Evolutionary conservation across 2,797 vertebrate genomes (phyloP).

Genomic region (Pseudochirops corinnae): DNA sequence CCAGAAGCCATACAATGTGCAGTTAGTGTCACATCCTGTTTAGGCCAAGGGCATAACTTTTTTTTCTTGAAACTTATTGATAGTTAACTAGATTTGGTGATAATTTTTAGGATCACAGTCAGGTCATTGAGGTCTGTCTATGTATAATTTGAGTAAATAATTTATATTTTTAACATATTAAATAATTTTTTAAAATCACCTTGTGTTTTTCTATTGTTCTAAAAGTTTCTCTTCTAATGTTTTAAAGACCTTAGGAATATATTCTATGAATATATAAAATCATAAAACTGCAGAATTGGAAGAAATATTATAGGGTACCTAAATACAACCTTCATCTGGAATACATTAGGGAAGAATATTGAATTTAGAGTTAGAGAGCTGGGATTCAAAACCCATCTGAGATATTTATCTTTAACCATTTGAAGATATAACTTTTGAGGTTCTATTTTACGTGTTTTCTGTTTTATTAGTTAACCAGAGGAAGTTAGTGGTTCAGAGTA

Average conservation of each 20-base stretch:
- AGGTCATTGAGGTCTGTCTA: neutral
- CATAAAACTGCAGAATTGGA: neutral
- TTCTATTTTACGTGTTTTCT: neutral
- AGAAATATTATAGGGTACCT: neutral
- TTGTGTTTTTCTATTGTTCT: conserved; percentile 6
- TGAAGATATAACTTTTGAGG: neutral
- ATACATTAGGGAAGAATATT: neutral
- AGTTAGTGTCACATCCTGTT: conserved; percentile 63
- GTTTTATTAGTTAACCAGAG: neutral
- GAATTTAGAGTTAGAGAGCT: neutral
- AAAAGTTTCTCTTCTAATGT: conserved; percentile 2
- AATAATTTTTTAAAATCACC: neutral
- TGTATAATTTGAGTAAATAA: neutral
- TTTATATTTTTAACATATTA: neutral
- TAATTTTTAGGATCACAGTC: conserved; percentile 6
- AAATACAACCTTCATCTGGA: neutral
- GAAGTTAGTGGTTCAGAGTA: neutral
- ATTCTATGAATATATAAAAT: neutral
- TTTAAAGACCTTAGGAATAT: neutral
- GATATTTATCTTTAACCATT: neutral
- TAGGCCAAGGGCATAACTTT: conserved; percentile 26
- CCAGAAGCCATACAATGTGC: conserved; percentile 53
- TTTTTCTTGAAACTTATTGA: conserved; percentile 57
- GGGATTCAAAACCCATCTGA: neutral
- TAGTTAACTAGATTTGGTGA: conserved; percentile 62